phyloP scores from a whole-genome alignment of 2,797 vertebrate species.

The Acomys russatus region DNA sequence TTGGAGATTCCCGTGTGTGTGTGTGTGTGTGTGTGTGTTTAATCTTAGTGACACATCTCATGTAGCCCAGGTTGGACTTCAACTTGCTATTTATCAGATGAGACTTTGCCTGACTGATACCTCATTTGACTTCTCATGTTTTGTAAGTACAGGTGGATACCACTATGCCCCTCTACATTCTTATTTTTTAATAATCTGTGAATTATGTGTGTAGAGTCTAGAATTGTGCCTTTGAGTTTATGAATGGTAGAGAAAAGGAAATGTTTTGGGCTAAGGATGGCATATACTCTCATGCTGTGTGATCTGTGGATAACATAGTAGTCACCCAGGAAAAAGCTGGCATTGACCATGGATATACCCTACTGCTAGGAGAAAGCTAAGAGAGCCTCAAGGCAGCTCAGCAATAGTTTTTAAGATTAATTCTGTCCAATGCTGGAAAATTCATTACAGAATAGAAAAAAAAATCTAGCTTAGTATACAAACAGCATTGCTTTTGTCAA shows the following conservation, averaged over 20 bases:
- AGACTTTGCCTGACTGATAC: not conserved
- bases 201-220: not conserved
- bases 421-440: not conserved
- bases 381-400: not conserved
- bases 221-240: not conserved
- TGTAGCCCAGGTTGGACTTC: not conserved
- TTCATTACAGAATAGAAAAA: not conserved
- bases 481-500: constrained; percentile 26
- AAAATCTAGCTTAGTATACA: not conserved
- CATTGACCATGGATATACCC: not conserved
- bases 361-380: not conserved
- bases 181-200: not conserved
- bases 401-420: not conserved
- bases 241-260: not conserved
- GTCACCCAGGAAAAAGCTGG: not conserved
- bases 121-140: not conserved
- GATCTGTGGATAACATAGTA: not conserved
- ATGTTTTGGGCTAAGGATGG: not conserved
- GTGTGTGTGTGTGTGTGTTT: not conserved
- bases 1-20: not conserved
- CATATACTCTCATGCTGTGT: not conserved
- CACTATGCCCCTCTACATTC: not conserved
- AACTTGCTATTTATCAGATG: not conserved
- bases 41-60: not conserved
- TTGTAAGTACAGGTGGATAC: not conserved